These are phyloP conservation scores for Schlechtendalia chinensis DNA, from an alignment of 1,140 invertebrate species.

Conservation along the genomic window DNA sequence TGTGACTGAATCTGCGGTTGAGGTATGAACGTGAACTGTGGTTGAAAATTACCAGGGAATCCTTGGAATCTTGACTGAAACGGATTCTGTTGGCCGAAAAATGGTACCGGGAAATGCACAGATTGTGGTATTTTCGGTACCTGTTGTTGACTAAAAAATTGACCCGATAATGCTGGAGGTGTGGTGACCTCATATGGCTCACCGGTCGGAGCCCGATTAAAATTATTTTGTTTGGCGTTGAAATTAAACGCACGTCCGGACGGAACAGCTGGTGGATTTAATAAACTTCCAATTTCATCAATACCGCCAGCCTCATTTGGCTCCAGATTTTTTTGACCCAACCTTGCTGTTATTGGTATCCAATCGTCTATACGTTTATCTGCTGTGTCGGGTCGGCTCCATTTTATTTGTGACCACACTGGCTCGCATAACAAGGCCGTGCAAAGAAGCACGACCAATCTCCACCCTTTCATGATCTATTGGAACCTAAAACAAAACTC, in stretches of 20 bases:
- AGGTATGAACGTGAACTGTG: slow-evolving; percentile 32
- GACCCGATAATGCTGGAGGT: not conserved
- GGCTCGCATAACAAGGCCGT: slow-evolving; percentile 14
- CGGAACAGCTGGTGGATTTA: slow-evolving; percentile 44
- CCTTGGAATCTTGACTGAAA: slow-evolving; percentile 26
- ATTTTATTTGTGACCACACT: slow-evolving; percentile 1
- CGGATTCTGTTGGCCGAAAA: slow-evolving; percentile 37
- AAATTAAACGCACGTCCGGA: slow-evolving; percentile 28
- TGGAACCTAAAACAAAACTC: not conserved
- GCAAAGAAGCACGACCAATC: slow-evolving; percentile 43
- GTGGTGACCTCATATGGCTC: slow-evolving; percentile 34
- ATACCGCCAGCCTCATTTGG: not conserved
- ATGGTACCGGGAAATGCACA: slow-evolving; percentile 34
- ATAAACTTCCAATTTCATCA: slow-evolving; percentile 50
- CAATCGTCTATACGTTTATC: slow-evolving; percentile 50
- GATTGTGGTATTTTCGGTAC: slow-evolving; percentile 36
- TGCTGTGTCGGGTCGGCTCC: slow-evolving; percentile 24
- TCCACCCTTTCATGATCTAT: slow-evolving; percentile 29
- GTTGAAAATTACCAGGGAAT: slow-evolving; percentile 1
- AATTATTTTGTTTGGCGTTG: not conserved
- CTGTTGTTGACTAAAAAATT: slow-evolving; percentile 17
- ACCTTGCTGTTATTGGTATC: slow-evolving; percentile 44
- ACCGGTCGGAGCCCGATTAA: slow-evolving; percentile 1
- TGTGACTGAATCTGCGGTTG: not conserved
- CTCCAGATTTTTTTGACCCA: slow-evolving; percentile 26